These are phyloP conservation scores for Strongylocentrotus purpuratus DNA, from an alignment of 35 echinoderm and acorn worm species.

Conservation along the genomic window DNA sequence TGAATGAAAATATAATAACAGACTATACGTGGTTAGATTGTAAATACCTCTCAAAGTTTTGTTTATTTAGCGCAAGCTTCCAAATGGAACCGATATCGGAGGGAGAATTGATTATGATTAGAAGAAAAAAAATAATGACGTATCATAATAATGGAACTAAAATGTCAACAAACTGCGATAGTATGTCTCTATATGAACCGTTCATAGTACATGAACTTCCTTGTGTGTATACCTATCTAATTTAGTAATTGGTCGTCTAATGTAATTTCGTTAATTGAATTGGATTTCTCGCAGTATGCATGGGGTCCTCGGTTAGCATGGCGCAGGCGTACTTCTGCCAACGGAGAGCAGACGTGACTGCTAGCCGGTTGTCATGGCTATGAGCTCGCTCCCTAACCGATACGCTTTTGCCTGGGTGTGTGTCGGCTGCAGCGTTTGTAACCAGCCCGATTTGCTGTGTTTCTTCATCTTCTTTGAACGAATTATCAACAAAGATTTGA, in stretches of 20 bases:
- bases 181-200: neutral
- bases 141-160: neutral
- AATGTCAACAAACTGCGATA: neutral
- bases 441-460: neutral
- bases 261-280: conserved; percentile 45
- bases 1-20: neutral
- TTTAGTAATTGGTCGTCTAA: conserved; percentile 27
- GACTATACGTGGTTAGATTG: neutral
- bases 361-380: conserved; percentile 22
- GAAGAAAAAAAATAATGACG: neutral
- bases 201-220: conserved; percentile 20
- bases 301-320: neutral
- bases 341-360: neutral
- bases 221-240: conserved; percentile 34
- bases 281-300: neutral
- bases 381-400: no score
- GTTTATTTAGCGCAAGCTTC: neutral
- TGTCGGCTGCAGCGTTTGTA: neutral
- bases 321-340: neutral
- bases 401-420: neutral
- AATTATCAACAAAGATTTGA: neutral
- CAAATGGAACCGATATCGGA: neutral
- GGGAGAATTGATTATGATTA: neutral
- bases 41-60: neutral
- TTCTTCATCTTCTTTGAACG: neutral